Evolutionary conservation across 2,797 vertebrate genomes (phyloP).

Genomic region (Microctenopoma steveboyesi): DNA sequence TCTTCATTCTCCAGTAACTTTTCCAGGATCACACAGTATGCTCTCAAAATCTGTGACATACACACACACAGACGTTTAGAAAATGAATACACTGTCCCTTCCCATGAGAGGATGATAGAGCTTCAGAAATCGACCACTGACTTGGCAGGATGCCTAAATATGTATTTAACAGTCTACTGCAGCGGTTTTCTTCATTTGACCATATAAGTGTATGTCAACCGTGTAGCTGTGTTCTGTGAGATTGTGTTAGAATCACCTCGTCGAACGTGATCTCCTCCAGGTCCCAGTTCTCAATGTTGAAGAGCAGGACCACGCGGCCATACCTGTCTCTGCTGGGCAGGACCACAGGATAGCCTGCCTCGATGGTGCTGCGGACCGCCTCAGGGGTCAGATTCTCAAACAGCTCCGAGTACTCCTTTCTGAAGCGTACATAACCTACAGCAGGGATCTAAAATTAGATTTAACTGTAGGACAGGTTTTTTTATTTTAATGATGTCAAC

Average conservation of each 20-base stretch:
- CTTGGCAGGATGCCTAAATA: no score
- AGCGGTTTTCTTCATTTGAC: background rate
- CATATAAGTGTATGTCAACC: background rate
- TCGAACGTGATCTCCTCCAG: conserved; percentile 98
- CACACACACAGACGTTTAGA: no score
- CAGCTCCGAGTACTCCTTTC: conserved; percentile 94
- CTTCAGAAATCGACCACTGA: no score
- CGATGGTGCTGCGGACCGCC: conserved; percentile 93
- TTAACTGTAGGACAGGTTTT: background rate
- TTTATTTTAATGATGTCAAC: no score
- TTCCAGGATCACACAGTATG: conserved; percentile 97
- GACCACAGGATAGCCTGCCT: conserved; percentile 94
- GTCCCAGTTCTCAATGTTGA: conserved; percentile 99
- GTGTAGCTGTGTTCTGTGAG: background rate
- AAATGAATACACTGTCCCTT: no score
- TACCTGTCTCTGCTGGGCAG: conserved; percentile 92
- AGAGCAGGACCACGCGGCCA: conserved; percentile 93
- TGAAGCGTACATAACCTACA: conserved; percentile 93
- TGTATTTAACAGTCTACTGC: no score
- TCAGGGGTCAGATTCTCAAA: conserved; percentile 92
- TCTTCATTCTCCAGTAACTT: conserved; percentile 96
- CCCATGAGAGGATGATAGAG: no score
- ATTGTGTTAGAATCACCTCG: conserved; percentile 84
- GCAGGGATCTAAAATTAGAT: background rate
- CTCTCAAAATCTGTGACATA: conserved; percentile 88